phyloP scores from a whole-genome alignment of 2,797 vertebrate genomes.

The Cossypha dichroa region DNA sequence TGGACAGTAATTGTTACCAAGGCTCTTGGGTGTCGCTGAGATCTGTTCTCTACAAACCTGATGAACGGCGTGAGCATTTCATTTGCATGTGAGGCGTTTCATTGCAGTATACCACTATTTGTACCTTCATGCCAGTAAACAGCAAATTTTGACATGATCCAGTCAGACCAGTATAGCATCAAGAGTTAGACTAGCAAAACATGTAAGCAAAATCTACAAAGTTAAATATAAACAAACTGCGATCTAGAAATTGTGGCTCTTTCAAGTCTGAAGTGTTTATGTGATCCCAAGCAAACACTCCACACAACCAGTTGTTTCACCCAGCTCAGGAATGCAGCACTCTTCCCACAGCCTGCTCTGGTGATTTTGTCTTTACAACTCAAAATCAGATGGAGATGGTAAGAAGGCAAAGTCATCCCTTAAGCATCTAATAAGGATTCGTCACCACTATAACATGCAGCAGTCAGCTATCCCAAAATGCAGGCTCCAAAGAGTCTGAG shows the following conservation, averaged over 20 bases:
- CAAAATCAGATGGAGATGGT: constrained; percentile 9
- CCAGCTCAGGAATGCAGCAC: background rate
- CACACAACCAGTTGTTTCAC: constrained; percentile 15
- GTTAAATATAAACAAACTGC: constrained; percentile 27
- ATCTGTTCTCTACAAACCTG: background rate
- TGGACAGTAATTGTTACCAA: background rate
- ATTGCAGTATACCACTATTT: background rate
- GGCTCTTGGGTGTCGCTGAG: background rate
- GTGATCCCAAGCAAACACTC: background rate
- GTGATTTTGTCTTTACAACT: background rate
- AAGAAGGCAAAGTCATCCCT: background rate
- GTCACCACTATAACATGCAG: background rate
- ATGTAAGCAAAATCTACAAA: background rate
- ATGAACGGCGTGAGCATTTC: background rate
- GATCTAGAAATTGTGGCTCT: background rate
- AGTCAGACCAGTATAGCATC: constrained; percentile 25
- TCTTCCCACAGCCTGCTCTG: background rate
- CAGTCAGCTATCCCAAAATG: background rate
- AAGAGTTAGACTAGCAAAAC: constrained; percentile 34
- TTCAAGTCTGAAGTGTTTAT: constrained; percentile 27
- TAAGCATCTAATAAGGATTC: background rate
- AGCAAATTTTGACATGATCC: background rate
- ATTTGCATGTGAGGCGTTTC: background rate
- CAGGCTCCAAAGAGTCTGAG: background rate
- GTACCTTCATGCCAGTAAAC: background rate